A percentile compares a stretch with the other conserved stretches of the same genome.
Conservation (phyloP, 2,797 vertebrate genomes). For the Poeciliopsis gracilis region DNA sequence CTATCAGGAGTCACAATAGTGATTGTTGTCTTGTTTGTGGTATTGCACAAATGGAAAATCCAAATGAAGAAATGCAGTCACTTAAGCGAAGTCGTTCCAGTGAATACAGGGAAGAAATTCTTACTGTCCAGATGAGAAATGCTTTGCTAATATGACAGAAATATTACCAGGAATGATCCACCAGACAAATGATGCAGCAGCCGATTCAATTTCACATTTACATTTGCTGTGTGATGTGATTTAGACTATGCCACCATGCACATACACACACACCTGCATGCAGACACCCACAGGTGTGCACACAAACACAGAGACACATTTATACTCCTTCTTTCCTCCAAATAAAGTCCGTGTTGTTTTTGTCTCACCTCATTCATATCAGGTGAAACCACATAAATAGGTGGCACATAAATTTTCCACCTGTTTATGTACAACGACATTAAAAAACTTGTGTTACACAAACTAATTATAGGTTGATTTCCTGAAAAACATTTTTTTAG, state of each 20-base stretch:
- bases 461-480: background rate
- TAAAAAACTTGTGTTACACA: background rate
- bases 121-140: conserved; percentile 73
- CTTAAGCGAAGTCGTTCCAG: conserved; percentile 46
- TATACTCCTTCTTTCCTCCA: background rate
- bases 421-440: background rate
- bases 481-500: too few species aligned
- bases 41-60: conserved; percentile 45
- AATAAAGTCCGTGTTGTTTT: background rate
- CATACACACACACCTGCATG: conserved; percentile 24
- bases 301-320: conserved; percentile 27
- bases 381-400: too few species aligned
- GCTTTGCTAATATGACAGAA: conserved; percentile 77
- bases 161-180: conserved; percentile 72
- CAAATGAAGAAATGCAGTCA: conserved; percentile 53
- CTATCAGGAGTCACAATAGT: conserved; percentile 18
- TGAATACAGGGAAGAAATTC: conserved; percentile 61
- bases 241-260: conserved; percentile 31
- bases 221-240: conserved; percentile 78
- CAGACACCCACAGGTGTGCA: conserved; percentile 23
- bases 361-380: too few species aligned
- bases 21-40: conserved; percentile 46
- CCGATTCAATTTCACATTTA: conserved; percentile 80
- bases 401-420: background rate
- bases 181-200: conserved; percentile 77